These are phyloP conservation scores for Trematocara variabile DNA, from an alignment of 2,113 vertebrate genomes.

Conservation along the genomic window DNA sequence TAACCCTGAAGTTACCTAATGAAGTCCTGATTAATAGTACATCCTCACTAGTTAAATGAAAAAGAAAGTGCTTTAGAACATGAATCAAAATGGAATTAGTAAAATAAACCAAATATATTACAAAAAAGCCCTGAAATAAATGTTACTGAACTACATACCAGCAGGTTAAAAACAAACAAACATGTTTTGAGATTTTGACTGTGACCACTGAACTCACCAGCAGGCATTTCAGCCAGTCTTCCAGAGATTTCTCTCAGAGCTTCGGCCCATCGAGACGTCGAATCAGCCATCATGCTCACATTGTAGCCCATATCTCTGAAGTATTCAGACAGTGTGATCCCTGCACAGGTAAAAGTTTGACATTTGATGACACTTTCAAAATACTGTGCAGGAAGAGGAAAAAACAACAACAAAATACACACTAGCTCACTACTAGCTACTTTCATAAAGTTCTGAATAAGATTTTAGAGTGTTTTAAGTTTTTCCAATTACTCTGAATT, in stretches of 20 bases:
- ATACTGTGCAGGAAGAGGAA: background rate
- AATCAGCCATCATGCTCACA: constrained; percentile 99
- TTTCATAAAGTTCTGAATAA: background rate
- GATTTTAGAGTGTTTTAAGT: background rate
- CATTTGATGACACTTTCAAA: background rate
- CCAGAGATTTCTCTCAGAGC: constrained; percentile 97
- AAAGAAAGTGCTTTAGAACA: background rate
- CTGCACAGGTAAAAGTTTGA: constrained; percentile 54
- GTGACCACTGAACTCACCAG: constrained; percentile 75
- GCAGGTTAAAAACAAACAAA: background rate
- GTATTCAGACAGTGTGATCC: constrained; percentile 96
- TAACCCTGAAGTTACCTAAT: background rate
- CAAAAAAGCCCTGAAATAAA: background rate
- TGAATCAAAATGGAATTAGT: background rate
- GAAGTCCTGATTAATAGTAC: background rate
- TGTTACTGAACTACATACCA: background rate
- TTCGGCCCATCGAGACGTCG: constrained; percentile 96
- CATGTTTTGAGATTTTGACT: background rate
- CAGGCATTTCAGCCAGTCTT: constrained; percentile 96
- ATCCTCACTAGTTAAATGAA: background rate
- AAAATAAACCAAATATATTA: background rate
- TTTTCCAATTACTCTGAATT: background rate
- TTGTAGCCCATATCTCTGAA: constrained; percentile 98
- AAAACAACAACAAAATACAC: background rate
- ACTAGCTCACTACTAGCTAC: background rate